phyloP scores from a whole-genome alignment of 2,888 invertebrate genomes.

The Malachius bipustulatus region DNA sequence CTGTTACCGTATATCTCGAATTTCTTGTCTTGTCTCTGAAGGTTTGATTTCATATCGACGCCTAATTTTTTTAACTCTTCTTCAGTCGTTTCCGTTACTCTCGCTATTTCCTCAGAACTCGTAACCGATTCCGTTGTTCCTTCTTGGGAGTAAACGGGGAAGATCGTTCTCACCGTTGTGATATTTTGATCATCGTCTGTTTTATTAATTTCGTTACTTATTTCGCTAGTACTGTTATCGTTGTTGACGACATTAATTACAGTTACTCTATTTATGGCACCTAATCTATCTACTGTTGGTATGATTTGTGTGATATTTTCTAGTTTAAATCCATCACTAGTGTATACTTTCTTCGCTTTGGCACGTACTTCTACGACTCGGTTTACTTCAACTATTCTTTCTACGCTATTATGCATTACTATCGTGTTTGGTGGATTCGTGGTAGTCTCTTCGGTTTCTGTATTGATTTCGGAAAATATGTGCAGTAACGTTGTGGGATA shows the following conservation, averaged over 20 bases:
- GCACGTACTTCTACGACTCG: constrained; percentile 57
- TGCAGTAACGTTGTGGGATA: constrained; percentile 37
- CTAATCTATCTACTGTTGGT: constrained; percentile 52
- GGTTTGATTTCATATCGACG: constrained; percentile 14
- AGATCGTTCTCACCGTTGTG: too few species aligned
- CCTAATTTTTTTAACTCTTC: constrained; percentile 1
- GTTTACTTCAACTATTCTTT: constrained; percentile 56
- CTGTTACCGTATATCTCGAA: constrained; percentile 35
- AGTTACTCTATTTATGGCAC: constrained; percentile 56
- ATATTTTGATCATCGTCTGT: constrained; percentile 10
- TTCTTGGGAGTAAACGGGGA: too few species aligned
- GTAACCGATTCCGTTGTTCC: too few species aligned
- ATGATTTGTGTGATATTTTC: constrained; percentile 47
- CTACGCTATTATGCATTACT: constrained; percentile 36
- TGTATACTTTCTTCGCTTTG: too few species aligned
- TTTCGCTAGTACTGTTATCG: constrained; percentile 34
- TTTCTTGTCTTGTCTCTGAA: constrained; percentile 27
- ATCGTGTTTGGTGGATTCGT: constrained; percentile 32
- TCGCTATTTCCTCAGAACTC: background rate
- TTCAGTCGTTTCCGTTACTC: background rate
- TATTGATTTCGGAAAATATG: constrained; percentile 37
- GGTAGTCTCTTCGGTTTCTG: constrained; percentile 24
- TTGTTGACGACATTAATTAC: constrained; percentile 56
- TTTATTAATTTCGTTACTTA: constrained; percentile 10
- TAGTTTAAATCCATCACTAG: too few species aligned